phyloP scores from a whole-genome alignment of 2,113 vertebrate species.

The Oreocharis arfaki region DNA sequence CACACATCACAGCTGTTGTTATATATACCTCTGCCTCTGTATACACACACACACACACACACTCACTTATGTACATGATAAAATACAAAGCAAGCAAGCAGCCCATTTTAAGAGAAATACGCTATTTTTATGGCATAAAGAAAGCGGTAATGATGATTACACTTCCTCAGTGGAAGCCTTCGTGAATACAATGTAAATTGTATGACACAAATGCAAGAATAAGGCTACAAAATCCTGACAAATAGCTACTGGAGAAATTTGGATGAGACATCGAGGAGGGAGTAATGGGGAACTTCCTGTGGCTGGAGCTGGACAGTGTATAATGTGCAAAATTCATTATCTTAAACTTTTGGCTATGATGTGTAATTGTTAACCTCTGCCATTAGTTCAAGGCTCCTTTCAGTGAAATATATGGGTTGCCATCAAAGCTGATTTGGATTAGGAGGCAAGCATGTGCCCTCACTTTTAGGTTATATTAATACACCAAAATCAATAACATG shows the following conservation, averaged over 20 bases:
- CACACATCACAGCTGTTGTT: neutral
- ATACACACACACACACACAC: neutral
- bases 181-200: slow-evolving; percentile 15
- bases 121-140: slow-evolving; percentile 12
- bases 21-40: neutral
- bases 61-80: neutral
- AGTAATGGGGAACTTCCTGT: neutral
- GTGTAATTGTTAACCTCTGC: slow-evolving; percentile 74
- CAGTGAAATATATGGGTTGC: slow-evolving; percentile 67
- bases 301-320: neutral
- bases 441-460: slow-evolving; percentile 64
- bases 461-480: slow-evolving; percentile 77
- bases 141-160: slow-evolving; percentile 30
- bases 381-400: slow-evolving; percentile 65
- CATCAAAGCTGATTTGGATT: slow-evolving; percentile 73
- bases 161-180: slow-evolving; percentile 22
- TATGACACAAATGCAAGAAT: neutral
- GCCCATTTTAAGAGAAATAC: slow-evolving; percentile 38
- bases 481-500: slow-evolving; percentile 77
- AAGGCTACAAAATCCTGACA: neutral
- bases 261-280: neutral
- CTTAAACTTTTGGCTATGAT: slow-evolving; percentile 67
- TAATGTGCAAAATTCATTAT: slow-evolving; percentile 68
- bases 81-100: neutral
- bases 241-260: neutral